Percentiles rank a stretch among this genome's conserved stretches.
These are phyloP conservation scores for Perca schrenkii DNA, from an alignment of 2,113 vertebrate genomes.

Conservation along the genomic window DNA sequence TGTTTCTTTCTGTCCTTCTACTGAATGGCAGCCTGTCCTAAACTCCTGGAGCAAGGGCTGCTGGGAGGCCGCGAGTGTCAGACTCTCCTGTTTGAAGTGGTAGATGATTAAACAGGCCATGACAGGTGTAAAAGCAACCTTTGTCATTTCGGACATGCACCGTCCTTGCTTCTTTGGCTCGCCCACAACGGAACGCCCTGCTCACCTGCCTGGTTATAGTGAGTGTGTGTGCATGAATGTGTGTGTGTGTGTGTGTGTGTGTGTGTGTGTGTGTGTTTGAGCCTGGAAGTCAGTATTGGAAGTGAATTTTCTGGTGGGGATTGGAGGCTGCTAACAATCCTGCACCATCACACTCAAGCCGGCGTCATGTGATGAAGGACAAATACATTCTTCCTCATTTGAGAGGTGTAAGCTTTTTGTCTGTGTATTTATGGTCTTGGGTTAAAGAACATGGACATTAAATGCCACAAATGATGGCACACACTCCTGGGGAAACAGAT, in stretches of 20 bases:
- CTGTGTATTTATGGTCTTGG: not conserved
- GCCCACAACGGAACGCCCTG: constrained; percentile 71
- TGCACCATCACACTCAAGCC: constrained; percentile 39
- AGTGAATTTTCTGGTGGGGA: not conserved
- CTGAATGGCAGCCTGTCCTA: constrained; percentile 35
- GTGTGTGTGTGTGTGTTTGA: constrained; percentile 11
- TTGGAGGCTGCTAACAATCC: constrained; percentile 4
- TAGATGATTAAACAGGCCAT: constrained; percentile 97
- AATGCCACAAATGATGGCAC: too few relatives aligned
- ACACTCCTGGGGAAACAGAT: not conserved
- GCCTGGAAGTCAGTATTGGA: constrained; percentile 27
- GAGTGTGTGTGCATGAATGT: constrained; percentile 19
- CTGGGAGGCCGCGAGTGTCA: constrained; percentile 72
- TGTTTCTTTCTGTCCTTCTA: constrained; percentile 15
- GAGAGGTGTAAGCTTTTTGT: not conserved
- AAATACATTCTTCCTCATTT: constrained; percentile 14
- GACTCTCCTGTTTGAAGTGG: constrained; percentile 92
- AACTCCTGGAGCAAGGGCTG: constrained; percentile 68
- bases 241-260: constrained; percentile 38
- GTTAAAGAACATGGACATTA: not conserved
- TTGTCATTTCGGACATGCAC: constrained; percentile 90
- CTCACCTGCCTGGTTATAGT: constrained; percentile 66
- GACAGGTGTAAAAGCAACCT: constrained; percentile 99
- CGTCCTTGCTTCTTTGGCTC: constrained; percentile 71
- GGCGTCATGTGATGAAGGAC: constrained; percentile 41